These are phyloP conservation scores for Larimichthys polyactis DNA, from an alignment of 2,113 vertebrate genomes.

Conservation along the genomic window DNA sequence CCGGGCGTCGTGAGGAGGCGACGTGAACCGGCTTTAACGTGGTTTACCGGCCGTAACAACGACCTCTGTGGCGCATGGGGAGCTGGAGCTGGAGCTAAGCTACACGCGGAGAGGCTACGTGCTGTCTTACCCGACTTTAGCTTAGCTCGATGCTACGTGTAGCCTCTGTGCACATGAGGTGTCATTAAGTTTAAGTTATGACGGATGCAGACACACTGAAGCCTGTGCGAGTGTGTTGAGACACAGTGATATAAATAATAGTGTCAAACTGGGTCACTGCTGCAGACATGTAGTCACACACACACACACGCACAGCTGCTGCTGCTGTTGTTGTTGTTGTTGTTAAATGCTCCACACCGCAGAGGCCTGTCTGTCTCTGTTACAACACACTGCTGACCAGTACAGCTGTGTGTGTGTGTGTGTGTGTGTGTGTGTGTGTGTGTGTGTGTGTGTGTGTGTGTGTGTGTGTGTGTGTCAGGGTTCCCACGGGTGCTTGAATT, in stretches of 20 bases:
- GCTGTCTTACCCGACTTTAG: slow-evolving; percentile 11
- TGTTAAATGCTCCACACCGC: neutral
- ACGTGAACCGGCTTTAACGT: neutral
- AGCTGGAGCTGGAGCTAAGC: neutral
- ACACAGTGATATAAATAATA: neutral
- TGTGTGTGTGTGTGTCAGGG: too few species aligned
- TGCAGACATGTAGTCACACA: neutral
- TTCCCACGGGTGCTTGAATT: too few species aligned
- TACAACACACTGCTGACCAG: slow-evolving; percentile 33
- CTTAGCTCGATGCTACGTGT: slow-evolving; percentile 61
- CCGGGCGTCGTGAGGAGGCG: neutral
- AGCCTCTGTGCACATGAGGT: slow-evolving; percentile 35
- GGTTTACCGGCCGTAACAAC: neutral
- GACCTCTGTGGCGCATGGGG: too few species aligned
- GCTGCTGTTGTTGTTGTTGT: neutral
- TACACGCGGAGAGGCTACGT: neutral
- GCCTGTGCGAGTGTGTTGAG: neutral
- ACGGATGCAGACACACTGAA: neutral
- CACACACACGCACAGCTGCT: too few species aligned
- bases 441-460: too few species aligned
- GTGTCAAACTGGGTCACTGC: neutral
- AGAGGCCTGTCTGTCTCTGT: slow-evolving; percentile 4
- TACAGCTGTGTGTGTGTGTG: neutral
- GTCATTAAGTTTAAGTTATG: slow-evolving; percentile 23
- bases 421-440: too few species aligned